Evolutionary conservation across 1,140 invertebrate species (phyloP).

Genomic region (Thereuonema tuberculata): DNA sequence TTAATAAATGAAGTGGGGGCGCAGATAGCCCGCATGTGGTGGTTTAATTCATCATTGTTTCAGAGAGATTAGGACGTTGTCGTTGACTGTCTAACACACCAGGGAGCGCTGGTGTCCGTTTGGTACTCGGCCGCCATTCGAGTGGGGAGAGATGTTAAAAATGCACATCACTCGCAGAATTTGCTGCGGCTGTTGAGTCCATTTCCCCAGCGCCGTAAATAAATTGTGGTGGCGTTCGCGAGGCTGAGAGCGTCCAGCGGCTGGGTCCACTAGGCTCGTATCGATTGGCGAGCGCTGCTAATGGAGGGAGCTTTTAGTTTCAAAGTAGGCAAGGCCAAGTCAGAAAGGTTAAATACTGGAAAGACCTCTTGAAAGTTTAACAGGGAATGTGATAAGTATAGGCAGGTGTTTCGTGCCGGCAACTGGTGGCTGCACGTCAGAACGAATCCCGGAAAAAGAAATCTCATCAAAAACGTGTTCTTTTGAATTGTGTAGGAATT

Average conservation of each 20-base stretch:
- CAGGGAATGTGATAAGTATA: neutral
- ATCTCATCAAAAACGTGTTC: no score
- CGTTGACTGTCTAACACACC: no score
- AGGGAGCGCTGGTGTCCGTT: no score
- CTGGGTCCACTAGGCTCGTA: neutral
- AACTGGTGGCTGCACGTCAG: no score
- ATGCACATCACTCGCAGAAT: neutral
- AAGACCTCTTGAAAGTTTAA: slow-evolving; percentile 3
- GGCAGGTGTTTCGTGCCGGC: neutral
- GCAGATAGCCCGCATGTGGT: no score
- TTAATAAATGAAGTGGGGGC: no score
- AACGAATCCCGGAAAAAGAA: no score
- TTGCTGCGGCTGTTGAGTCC: neutral
- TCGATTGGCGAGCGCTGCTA: slow-evolving; percentile 2
- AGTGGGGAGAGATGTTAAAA: no score
- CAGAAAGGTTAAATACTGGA: neutral
- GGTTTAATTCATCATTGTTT: no score
- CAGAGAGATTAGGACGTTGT: no score
- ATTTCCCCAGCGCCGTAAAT: slow-evolving; percentile 1
- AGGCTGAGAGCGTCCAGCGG: neutral
- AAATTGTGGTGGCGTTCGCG: neutral
- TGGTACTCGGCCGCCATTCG: no score
- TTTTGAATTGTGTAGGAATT: no score
- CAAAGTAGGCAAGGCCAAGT: neutral
- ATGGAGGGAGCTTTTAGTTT: slow-evolving; percentile 1